Base-by-base conservation (phyloP, 2,113 vertebrate species). In the Thymallus thymallus region DNA sequence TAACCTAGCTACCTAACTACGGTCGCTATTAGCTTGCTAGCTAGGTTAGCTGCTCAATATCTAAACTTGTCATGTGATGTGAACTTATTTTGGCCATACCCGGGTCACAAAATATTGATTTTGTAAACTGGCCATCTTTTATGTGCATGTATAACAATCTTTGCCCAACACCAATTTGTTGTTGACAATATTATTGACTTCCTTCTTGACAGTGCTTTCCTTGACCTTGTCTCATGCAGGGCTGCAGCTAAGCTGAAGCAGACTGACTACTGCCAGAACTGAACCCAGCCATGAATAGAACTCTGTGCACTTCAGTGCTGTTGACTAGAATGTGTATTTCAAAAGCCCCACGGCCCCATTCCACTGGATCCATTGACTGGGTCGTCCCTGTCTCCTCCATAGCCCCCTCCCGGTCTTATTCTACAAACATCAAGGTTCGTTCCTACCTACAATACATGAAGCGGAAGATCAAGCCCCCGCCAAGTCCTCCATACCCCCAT, bases 381-480 rank as follows among this genome's bases (percentile, higher is more conserved):
- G 3, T 68, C 6, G n/a, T 72, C 2, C 29, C 60, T 10, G 4
- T 24, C 9, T 0, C 16, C 18, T 2, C 16, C 18, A 30, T 13
- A 0, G 1, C 30, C 32, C 67, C n/a, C 51, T 69, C 72, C 32
- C 78, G 72, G 68, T 68, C 48, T 5, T 80, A 89, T 61, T 91
- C 85, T 51, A 84, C 79, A 16, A 23, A 66, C 18, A n/a, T 91
- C 68, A 94, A 91, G 73, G 75, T 74, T 48, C 94, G 95, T 61
- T 91, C 92, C 2, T 95, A 94, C 26, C 90, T 95, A 71, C 84
- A 88, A 58, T 92, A 87, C 20, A 9, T 96, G 69, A 92, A 92
- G 73, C 87, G 87, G 1, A 84, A 91, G 65, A 22, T 97, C 23
- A 41, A 72, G 18, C 60, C 91, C 0, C 80, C 90, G 0, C 84